Conservation (phyloP, 2,888 invertebrate species). For the Eristalis tenax region DNA sequence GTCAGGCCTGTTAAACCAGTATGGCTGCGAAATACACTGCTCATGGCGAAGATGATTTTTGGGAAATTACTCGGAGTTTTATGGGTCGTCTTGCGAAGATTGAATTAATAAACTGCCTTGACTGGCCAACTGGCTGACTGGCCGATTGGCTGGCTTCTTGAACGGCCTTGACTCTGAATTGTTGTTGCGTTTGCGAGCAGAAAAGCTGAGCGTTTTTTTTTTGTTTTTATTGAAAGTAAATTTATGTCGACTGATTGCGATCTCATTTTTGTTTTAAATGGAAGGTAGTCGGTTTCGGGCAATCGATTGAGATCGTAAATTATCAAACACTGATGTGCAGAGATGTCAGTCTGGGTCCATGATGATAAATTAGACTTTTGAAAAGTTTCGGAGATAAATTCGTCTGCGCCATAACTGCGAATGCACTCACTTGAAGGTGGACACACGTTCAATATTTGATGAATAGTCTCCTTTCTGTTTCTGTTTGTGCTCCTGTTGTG, state of each 20-base stretch:
- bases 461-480: too few relatives aligned
- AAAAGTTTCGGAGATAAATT: neutral
- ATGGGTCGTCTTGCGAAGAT: neutral
- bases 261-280: neutral
- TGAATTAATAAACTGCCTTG: neutral
- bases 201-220: neutral
- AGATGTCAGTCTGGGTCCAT: neutral
- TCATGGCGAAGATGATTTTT: neutral
- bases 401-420: neutral
- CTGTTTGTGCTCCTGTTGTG: too few relatives aligned
- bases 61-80: neutral
- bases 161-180: slow-evolving; percentile 9
- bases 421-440: too few relatives aligned
- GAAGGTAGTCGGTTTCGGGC: neutral
- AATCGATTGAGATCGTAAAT: neutral
- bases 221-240: neutral
- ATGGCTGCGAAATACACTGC: neutral
- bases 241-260: neutral
- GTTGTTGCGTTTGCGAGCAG: neutral
- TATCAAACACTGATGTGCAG: neutral
- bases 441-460: too few relatives aligned
- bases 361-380: too few relatives aligned
- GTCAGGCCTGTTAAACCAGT: neutral
- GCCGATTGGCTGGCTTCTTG: neutral
- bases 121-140: neutral